A percentile compares a stretch with the other conserved stretches of the same genome.
These are phyloP conservation scores for Erynnis tages DNA, from an alignment of 2,888 invertebrate species.

Conservation along the genomic window DNA sequence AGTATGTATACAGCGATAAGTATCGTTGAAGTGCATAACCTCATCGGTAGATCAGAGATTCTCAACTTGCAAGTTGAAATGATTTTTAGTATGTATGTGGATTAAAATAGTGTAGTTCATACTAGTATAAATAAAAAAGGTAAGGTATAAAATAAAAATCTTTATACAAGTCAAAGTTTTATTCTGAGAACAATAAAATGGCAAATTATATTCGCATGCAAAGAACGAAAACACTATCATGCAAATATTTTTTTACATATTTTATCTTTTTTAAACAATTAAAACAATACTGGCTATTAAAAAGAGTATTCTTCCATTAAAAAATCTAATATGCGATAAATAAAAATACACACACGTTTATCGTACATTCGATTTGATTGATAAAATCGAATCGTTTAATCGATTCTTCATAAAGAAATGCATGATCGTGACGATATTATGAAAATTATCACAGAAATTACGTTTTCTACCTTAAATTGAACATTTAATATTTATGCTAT, in stretches of 20 bases:
- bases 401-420: slow-evolving; percentile 17
- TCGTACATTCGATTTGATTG: not conserved
- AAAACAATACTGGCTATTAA: slow-evolving; percentile 38
- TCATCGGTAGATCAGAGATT: too few species aligned
- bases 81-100: too few species aligned
- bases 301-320: not conserved
- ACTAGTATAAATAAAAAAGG: not conserved
- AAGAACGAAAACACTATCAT: slow-evolving; percentile 71
- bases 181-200: slow-evolving; percentile 46
- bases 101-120: too few species aligned
- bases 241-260: slow-evolving; percentile 65
- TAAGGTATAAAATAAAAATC: slow-evolving; percentile 7
- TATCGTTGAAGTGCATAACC: too few species aligned
- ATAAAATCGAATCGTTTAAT: too few species aligned
- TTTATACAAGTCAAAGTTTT: slow-evolving; percentile 37
- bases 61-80: too few species aligned
- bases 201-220: slow-evolving; percentile 64
- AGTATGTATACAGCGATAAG: not conserved
- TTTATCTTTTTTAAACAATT: slow-evolving; percentile 47
- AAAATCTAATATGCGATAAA: not conserved
- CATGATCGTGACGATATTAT: slow-evolving; percentile 30
- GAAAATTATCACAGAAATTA: slow-evolving; percentile 38
- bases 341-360: slow-evolving; percentile 12
- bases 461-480: slow-evolving; percentile 29
- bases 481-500: slow-evolving; percentile 25